phyloP scores from a whole-genome alignment of 2,888 invertebrate species.

The Cantharis nigra region DNA sequence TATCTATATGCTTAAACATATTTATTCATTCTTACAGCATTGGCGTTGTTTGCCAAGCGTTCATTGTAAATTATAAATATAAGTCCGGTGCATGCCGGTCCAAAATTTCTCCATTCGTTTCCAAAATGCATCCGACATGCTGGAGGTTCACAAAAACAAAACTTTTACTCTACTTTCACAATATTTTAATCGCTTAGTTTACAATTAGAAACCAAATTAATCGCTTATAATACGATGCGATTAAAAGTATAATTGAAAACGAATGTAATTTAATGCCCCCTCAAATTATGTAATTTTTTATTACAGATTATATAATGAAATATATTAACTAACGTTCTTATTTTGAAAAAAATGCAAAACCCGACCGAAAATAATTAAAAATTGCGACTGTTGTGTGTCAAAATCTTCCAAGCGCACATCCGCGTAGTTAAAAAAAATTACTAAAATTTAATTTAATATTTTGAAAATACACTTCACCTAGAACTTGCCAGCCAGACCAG shows the following conservation, averaged over 20 bases:
- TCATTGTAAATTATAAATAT: not conserved
- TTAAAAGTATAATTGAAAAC: not conserved
- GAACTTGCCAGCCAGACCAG: not conserved
- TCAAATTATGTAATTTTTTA: not conserved
- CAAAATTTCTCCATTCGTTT: not conserved
- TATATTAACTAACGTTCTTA: not conserved
- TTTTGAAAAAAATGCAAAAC: not conserved
- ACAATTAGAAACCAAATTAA: not conserved
- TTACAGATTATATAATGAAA: not conserved
- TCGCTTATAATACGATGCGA: not conserved
- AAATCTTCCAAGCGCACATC: constrained; percentile 21
- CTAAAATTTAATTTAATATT: not conserved
- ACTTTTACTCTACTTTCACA: not conserved
- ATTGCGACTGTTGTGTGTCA: constrained; percentile 15
- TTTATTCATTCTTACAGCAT: not conserved
- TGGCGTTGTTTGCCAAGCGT: not conserved
- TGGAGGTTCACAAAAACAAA: not conserved
- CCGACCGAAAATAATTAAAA: not conserved
- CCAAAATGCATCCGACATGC: not conserved
- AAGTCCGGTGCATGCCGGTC: not conserved
- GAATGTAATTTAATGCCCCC: not conserved
- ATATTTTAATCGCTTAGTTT: not conserved
- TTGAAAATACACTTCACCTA: not conserved
- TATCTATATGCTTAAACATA: not conserved
- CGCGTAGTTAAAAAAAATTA: constrained; percentile 3